Conservation (phyloP, 2,113 vertebrate genomes). For the Dicaeum eximium region DNA sequence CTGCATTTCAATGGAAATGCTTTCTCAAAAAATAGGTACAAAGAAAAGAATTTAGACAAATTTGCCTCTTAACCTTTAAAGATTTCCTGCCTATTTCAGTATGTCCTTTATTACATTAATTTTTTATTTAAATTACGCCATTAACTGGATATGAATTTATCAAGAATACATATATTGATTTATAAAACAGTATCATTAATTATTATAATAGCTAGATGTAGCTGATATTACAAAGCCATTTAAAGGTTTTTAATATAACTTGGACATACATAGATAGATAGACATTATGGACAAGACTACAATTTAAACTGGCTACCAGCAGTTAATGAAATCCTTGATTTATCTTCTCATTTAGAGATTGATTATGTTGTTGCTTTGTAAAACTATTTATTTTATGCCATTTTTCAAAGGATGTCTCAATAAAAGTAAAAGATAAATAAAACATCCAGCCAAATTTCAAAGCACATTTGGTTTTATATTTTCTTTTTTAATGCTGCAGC, state of each 20-base stretch:
- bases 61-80: constrained; percentile 82
- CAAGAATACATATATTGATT: constrained; percentile 90
- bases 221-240: constrained; percentile 91
- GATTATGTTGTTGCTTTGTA: constrained; percentile 93
- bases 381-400: constrained; percentile 85
- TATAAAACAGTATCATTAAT: constrained; percentile 96
- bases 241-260: constrained; percentile 93
- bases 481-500: constrained; percentile 71
- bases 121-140: constrained; percentile 93
- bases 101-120: constrained; percentile 83
- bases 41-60: constrained; percentile 79
- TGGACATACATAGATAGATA: constrained; percentile 92
- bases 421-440: constrained; percentile 73
- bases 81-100: constrained; percentile 78
- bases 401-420: constrained; percentile 80
- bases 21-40: constrained; percentile 58
- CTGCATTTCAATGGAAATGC: constrained; percentile 60
- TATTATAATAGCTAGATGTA: constrained; percentile 97
- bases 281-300: constrained; percentile 89
- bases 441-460: constrained; percentile 64
- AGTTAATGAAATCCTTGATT: constrained; percentile 98
- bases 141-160: constrained; percentile 91
- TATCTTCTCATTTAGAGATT: constrained; percentile 88
- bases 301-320: constrained; percentile 93
- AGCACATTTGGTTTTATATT: constrained; percentile 68